Conservation (phyloP, 2,888 invertebrate genomes). For the Mythimna pallens region DNA sequence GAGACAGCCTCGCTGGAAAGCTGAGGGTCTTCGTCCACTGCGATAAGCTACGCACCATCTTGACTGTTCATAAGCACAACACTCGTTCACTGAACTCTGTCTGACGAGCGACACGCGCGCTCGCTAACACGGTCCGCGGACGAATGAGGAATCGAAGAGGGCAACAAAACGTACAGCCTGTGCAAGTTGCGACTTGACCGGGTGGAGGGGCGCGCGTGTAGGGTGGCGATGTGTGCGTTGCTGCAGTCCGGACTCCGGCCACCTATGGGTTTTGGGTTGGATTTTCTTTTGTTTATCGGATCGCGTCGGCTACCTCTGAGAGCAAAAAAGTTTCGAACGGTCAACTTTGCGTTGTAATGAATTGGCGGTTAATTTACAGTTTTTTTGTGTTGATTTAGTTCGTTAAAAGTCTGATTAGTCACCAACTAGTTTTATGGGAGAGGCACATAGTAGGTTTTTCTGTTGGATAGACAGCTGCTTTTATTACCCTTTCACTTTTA, state of each 20-base stretch:
- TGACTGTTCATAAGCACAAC: constrained; percentile 87
- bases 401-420: constrained; percentile 54
- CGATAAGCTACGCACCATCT: constrained; percentile 96
- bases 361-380: constrained; percentile 64
- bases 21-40: constrained; percentile 98
- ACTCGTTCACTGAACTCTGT: constrained; percentile 85
- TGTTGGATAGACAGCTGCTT: not conserved
- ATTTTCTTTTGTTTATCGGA: constrained; percentile 85
- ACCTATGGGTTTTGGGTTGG: constrained; percentile 75
- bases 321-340: constrained; percentile 64
- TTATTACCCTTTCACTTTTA: constrained; percentile 32
- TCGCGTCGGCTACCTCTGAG: constrained; percentile 63
- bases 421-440: constrained; percentile 41
- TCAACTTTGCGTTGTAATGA: constrained; percentile 50
- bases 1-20: constrained; percentile 96
- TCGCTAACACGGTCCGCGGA: constrained; percentile 78
- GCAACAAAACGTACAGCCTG: constrained; percentile 79
- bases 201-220: constrained; percentile 69
- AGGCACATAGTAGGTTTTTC: constrained; percentile 34
- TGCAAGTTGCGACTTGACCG: constrained; percentile 85
- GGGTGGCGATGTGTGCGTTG: constrained; percentile 68
- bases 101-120: constrained; percentile 78
- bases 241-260: constrained; percentile 68
- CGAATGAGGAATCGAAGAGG: constrained; percentile 80
- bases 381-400: constrained; percentile 53